Conservation (phyloP, 1,140 invertebrate genomes). For the Aphidius ervi region DNA sequence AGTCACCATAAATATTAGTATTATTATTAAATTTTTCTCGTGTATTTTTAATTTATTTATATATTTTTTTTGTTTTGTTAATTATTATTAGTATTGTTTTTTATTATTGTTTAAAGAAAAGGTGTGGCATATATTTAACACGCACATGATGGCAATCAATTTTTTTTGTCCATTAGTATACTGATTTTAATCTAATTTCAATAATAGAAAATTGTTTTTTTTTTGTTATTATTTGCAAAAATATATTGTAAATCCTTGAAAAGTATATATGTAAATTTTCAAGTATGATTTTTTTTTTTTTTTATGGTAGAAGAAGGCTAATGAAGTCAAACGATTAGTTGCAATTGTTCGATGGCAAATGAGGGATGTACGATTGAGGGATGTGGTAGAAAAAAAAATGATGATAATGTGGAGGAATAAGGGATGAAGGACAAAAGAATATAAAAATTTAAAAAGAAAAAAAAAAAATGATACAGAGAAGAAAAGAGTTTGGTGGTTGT, state of each 20-base stretch:
- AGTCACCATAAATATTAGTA: neutral
- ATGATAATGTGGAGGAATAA: too few species aligned
- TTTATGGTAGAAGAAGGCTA: too few species aligned
- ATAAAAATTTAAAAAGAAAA: neutral
- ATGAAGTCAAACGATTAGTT: too few species aligned
- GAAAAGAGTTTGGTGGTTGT: neutral
- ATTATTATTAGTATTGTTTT: neutral
- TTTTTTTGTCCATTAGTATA: neutral
- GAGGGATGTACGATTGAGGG: too few species aligned
- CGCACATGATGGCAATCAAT: neutral
- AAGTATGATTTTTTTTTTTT: too few species aligned
- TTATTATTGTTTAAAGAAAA: neutral
- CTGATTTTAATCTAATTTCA: neutral
- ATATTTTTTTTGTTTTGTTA: neutral
- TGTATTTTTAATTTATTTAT: constrained; percentile 10
- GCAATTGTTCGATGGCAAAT: too few species aligned
- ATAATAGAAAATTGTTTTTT: neutral
- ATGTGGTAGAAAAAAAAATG: too few species aligned
- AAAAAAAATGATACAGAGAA: neutral
- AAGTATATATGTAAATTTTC: too few species aligned
- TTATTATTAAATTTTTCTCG: neutral
- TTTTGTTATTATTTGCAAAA: neutral
- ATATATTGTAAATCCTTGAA: too few species aligned
- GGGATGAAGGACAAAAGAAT: neutral
- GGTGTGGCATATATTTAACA: too few species aligned